Percentiles rank a stretch among this genome's conserved stretches.
phyloP scores from a whole-genome alignment of 2,888 invertebrate genomes.

The Pyrocoelia pectoralis region DNA sequence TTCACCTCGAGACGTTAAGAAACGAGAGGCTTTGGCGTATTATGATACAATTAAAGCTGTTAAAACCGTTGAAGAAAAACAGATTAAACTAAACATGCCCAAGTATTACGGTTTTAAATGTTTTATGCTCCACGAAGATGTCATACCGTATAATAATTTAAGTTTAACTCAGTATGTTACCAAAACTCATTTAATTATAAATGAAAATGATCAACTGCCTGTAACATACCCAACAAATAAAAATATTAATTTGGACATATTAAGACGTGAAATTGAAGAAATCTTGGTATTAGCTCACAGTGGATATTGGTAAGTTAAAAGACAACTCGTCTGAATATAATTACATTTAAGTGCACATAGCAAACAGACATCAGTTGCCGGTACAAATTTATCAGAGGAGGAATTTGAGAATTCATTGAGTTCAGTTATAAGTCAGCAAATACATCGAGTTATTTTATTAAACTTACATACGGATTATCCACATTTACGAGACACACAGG shows the following conservation, averaged over 20 bases:
- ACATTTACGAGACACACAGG: conserved; percentile 71
- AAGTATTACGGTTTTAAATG: conserved; percentile 81
- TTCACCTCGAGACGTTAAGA: conserved; percentile 62
- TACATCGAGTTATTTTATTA: conserved; percentile 74
- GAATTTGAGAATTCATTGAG: conserved; percentile 61
- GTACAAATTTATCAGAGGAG: conserved; percentile 46
- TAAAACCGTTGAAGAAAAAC: conserved; percentile 83
- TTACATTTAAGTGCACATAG: conserved; percentile 43
- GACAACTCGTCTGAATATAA: background rate
- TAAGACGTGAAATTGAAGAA: conserved; percentile 70
- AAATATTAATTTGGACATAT: conserved; percentile 59
- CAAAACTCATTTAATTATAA: conserved; percentile 76
- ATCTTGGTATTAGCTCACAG: conserved; percentile 68
- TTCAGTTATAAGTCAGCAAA: conserved; percentile 67
- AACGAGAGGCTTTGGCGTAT: conserved; percentile 58
- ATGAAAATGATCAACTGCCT: conserved; percentile 67
- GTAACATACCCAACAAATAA: conserved; percentile 46
- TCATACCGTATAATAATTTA: conserved; percentile 73
- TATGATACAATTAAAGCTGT: conserved; percentile 69
- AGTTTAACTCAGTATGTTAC: conserved; percentile 79
- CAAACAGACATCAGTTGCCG: conserved; percentile 47
- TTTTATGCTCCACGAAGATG: conserved; percentile 67
- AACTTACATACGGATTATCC: conserved; percentile 65
- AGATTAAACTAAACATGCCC: conserved; percentile 83
- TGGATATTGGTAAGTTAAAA: conserved; percentile 36